phyloP scores from a whole-genome alignment of 2,888 invertebrate species.

The Physocephala rufipes region DNA sequence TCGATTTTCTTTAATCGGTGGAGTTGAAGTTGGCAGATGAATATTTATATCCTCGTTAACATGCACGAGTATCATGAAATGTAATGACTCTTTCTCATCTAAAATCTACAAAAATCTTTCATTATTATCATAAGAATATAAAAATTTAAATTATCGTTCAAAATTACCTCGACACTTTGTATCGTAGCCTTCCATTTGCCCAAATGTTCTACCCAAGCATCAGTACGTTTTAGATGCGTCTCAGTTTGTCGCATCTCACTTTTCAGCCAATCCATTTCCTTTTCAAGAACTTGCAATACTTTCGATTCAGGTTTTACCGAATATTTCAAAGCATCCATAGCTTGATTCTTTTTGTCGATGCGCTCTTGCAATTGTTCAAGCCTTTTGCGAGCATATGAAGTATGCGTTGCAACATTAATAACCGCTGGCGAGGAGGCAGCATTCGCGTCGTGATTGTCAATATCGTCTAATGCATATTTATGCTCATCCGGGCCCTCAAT shows the following conservation, averaged over 20 bases:
- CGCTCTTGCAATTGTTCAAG: constrained; percentile 85
- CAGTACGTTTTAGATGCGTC: constrained; percentile 84
- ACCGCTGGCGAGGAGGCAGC: constrained; percentile 48
- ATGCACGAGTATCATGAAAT: constrained; percentile 84
- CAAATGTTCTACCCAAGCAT: constrained; percentile 89
- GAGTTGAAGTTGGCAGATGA: constrained; percentile 47
- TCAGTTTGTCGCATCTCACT: constrained; percentile 83
- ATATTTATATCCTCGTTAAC: constrained; percentile 70
- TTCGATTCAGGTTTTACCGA: constrained; percentile 86
- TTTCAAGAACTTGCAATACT: constrained; percentile 79
- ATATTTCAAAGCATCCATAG: constrained; percentile 82
- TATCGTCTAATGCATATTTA: constrained; percentile 52
- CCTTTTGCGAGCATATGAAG: constrained; percentile 82
- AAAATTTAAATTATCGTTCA: neutral
- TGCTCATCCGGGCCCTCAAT: constrained; percentile 55
- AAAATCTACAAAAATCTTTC: constrained; percentile 56
- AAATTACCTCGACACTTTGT: constrained; percentile 78
- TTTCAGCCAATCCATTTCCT: constrained; percentile 84
- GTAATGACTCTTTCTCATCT: constrained; percentile 69
- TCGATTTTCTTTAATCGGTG: constrained; percentile 56
- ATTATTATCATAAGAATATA: neutral
- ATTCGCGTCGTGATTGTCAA: constrained; percentile 37
- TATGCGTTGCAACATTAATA: constrained; percentile 81
- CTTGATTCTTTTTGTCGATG: constrained; percentile 83
- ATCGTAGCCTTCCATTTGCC: constrained; percentile 89